These are phyloP conservation scores for Drosophila paranaensis DNA, from an alignment of 2,888 invertebrate species.

Conservation along the genomic window DNA sequence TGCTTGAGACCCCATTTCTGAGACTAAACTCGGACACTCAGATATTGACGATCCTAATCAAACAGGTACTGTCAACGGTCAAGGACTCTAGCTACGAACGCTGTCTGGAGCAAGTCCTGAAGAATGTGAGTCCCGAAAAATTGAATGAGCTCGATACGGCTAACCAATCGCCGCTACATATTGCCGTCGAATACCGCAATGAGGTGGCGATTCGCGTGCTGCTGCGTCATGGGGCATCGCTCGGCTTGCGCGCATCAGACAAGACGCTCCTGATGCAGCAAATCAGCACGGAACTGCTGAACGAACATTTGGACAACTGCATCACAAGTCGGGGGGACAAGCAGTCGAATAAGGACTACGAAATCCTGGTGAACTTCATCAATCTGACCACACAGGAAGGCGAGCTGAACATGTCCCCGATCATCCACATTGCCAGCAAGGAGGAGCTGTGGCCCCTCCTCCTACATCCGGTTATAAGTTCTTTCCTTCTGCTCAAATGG, in stretches of 20 bases:
- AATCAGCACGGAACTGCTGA: conserved; percentile 88
- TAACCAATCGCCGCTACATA: conserved; percentile 90
- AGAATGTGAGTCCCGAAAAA: conserved; percentile 78
- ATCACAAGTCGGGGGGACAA: conserved; percentile 88
- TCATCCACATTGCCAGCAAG: conserved; percentile 89
- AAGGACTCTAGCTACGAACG: conserved; percentile 83
- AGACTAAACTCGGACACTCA: conserved; percentile 85
- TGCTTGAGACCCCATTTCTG: conserved; percentile 84
- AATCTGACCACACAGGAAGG: conserved; percentile 86
- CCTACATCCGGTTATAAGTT: conserved; percentile 91
- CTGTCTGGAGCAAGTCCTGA: conserved; percentile 87
- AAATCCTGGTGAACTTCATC: conserved; percentile 89
- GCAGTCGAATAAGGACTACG: conserved; percentile 87
- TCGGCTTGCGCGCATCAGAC: conserved; percentile 88
- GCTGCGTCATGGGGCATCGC: conserved; percentile 89
- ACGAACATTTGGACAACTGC: conserved; percentile 90
- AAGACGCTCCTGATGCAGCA: conserved; percentile 89
- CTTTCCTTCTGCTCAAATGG: conserved; percentile 92
- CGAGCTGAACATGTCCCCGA: conserved; percentile 90
- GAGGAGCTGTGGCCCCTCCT: conserved; percentile 88
- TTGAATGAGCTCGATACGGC: conserved; percentile 87
- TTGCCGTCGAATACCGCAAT: conserved; percentile 89
- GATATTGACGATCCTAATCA: not conserved
- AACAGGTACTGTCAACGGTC: not conserved
- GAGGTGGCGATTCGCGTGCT: conserved; percentile 87